phyloP scores from a whole-genome alignment of 35 echinoderm and acorn worm species.

The Patiria miniata region DNA sequence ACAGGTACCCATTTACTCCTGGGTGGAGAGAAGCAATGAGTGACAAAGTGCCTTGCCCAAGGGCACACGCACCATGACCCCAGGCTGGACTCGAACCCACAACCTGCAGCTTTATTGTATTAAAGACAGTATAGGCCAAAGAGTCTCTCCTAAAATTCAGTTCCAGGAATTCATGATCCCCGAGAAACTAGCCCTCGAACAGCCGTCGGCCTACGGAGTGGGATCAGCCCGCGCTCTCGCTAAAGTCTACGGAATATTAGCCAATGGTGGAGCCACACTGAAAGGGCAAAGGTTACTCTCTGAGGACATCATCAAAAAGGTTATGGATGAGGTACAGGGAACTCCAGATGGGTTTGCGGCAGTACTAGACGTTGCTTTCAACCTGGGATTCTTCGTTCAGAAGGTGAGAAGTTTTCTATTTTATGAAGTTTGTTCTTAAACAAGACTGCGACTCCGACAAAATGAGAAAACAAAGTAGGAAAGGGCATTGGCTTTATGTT shows the following conservation, averaged over 20 bases:
- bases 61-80: too few species aligned
- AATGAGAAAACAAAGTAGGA: too few species aligned
- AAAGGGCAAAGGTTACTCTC: conserved; percentile 28
- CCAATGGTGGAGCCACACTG: conserved; percentile 52
- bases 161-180: background rate
- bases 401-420: too few species aligned
- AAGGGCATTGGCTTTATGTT: too few species aligned
- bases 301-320: conserved; percentile 9
- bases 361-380: background rate
- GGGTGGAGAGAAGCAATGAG: too few species aligned
- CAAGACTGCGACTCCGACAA: background rate
- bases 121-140: too few species aligned
- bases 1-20: too few species aligned
- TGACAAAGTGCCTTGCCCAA: too few species aligned
- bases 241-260: conserved; percentile 57
- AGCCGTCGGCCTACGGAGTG: conserved; percentile 42
- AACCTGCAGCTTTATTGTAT: too few species aligned
- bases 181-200: conserved; percentile 14
- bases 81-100: too few species aligned
- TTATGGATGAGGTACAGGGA: background rate
- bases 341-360: background rate
- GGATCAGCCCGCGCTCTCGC: conserved; percentile 61
- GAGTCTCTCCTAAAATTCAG: too few species aligned
- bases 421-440: background rate
- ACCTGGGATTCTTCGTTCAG: background rate